A percentile compares a stretch with the other conserved stretches of the same genome.
These are phyloP conservation scores for Coracias cyanogaster DNA, from an alignment of 2,797 vertebrate genomes.

Conservation along the genomic window DNA sequence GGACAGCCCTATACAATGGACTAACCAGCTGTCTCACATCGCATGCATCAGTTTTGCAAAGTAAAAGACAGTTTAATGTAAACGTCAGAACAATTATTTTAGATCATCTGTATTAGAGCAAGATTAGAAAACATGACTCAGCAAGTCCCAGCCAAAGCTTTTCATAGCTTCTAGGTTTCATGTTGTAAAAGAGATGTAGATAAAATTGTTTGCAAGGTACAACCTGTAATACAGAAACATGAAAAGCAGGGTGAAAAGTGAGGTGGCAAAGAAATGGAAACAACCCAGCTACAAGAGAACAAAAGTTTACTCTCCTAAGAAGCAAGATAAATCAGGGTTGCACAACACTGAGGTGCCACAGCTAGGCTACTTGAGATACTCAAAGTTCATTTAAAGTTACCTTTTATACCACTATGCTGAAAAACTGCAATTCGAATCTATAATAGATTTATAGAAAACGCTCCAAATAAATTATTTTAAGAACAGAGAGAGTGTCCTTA, in stretches of 20 bases:
- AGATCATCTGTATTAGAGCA: neutral
- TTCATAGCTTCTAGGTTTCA: neutral
- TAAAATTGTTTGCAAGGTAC: neutral
- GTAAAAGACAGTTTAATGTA: neutral
- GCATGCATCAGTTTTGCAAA: neutral
- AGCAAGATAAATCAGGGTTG: neutral
- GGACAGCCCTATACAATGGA: neutral
- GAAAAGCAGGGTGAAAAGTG: neutral
- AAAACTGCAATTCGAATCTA: neutral
- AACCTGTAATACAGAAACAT: neutral
- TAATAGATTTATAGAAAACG: neutral
- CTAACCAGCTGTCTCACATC: neutral
- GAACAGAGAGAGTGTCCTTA: neutral
- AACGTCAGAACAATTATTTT: neutral
- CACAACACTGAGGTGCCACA: neutral
- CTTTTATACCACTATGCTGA: neutral
- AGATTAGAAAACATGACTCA: neutral
- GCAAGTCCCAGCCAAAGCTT: neutral
- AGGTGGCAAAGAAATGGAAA: neutral
- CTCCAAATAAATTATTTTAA: neutral
- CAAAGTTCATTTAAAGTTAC: neutral
- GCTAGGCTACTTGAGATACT: neutral
- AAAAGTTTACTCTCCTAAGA: neutral
- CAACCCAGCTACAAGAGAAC: neutral
- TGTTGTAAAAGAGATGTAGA: neutral